Base-by-base conservation (phyloP, 37 sponge, comb jelly and placozoan species). In the Oopsacas minuta region DNA sequence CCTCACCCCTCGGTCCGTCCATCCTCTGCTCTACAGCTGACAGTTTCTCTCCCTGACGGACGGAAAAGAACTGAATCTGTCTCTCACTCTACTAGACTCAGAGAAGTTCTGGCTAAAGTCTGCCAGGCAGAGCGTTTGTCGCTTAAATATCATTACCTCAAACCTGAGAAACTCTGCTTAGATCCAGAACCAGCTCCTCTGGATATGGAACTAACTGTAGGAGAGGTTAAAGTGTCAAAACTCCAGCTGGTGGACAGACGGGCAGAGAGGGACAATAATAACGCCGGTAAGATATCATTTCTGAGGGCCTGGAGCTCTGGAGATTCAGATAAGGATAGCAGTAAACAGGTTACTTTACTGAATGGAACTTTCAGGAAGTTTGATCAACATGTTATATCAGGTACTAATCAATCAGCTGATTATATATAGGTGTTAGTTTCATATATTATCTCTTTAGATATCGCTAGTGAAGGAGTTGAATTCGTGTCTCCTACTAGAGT, bases 161-260 rank as follows among this genome's bases (percentile, higher is more conserved):
- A 12, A 34, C 75, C 75, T 25, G 75, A 61, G 17, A 61, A 61
- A 34, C 75, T 61, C 32, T 3, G 75, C 20, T 34, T 61, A 34
- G 75, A 61, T 3, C 75, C 75, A 3, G 28, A 61, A 34, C 28
- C 75, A 3, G 75, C 30, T 5, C 75, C 75, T 25, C 75, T 61
- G 75, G 75, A 61, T 34, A 61, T 61, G 75, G 28, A 61, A 3
- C 75, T 61, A n/a, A 61, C 75, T 5, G 32, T 61, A 34, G 75
- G 75, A 61, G 75, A 61, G 75, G 22, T 61, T 10, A 61, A 61
- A 34, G 30, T 61, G 32, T 61, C 75, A 10, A 61, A 61, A 12
- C 75, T 61, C 32, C 75, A 61, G 75, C 75, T 61, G 75, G 30
- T 61, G 75, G 75, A 61, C 75, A 3, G 75, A 3, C 22, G 75